Conservation (phyloP, 1,140 invertebrate species). For the Panulirus ornatus region DNA sequence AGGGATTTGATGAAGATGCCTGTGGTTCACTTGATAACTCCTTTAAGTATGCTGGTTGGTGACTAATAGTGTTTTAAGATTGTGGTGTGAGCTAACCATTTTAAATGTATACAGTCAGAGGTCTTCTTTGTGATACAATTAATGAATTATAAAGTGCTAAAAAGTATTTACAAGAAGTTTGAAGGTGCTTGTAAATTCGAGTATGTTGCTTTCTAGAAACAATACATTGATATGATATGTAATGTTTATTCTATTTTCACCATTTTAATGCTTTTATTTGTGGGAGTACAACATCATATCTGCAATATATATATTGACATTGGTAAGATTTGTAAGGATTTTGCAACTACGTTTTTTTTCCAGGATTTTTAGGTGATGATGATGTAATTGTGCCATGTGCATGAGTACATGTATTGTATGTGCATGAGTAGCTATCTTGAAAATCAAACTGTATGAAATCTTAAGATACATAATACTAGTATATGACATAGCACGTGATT, state of each 20-base stretch:
- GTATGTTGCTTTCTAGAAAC: not conserved
- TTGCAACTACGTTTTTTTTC: not conserved
- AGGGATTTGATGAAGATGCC: not conserved
- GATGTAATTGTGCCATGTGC: not conserved
- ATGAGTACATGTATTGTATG: not conserved
- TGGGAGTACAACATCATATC: not conserved
- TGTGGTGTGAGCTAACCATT: not conserved
- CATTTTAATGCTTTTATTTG: conserved; percentile 17
- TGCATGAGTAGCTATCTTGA: not conserved
- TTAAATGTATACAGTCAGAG: not conserved
- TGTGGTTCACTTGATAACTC: not conserved
- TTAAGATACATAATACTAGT: not conserved
- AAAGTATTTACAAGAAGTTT: not conserved
- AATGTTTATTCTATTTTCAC: conserved; percentile 16
- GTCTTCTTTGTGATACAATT: not conserved
- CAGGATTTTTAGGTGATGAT: conserved; percentile 16
- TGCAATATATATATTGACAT: not conserved
- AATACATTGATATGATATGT: conserved; percentile 9
- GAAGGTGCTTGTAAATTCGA: not conserved
- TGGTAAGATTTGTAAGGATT: not conserved
- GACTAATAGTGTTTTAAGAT: conserved; percentile 9
- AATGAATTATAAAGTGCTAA: not conserved
- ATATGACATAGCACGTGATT: not conserved
- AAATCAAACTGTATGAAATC: not conserved
- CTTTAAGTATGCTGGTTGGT: not conserved